Evolutionary conservation across 2,113 vertebrate genomes (phyloP).

Genomic region (Pedionomus torquatus): DNA sequence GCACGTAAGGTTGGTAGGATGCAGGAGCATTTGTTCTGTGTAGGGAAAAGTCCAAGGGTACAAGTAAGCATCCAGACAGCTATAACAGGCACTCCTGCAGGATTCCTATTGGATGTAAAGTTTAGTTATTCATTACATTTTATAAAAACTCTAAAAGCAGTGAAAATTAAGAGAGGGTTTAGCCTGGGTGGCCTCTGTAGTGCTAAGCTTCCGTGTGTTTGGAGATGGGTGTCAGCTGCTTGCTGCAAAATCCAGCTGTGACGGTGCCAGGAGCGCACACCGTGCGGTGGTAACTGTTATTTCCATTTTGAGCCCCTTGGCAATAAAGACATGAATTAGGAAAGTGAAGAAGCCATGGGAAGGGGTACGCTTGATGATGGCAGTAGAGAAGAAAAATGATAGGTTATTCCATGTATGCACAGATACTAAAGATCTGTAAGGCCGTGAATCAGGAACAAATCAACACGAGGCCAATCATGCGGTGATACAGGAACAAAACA

Average conservation of each 20-base stretch:
- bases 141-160: not conserved
- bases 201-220: not conserved
- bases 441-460: not conserved
- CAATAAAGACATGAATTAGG: not conserved
- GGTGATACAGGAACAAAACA: slow-evolving; percentile 16
- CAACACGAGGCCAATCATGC: not conserved
- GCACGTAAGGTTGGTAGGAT: not conserved
- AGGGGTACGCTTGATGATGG: not conserved
- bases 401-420: not conserved
- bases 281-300: not conserved
- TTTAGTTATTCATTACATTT: not conserved
- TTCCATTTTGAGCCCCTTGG: not conserved
- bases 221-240: not conserved
- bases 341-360: not conserved
- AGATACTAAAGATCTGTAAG: not conserved
- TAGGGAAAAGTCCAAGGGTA: not conserved
- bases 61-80: not conserved
- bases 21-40: not conserved
- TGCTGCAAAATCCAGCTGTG: not conserved
- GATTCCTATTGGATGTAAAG: not conserved
- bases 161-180: not conserved
- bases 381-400: not conserved
- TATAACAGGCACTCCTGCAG: not conserved
- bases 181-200: not conserved
- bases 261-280: not conserved